phyloP scores from a whole-genome alignment of 2,888 invertebrate species.

The Macropis europaea region DNA sequence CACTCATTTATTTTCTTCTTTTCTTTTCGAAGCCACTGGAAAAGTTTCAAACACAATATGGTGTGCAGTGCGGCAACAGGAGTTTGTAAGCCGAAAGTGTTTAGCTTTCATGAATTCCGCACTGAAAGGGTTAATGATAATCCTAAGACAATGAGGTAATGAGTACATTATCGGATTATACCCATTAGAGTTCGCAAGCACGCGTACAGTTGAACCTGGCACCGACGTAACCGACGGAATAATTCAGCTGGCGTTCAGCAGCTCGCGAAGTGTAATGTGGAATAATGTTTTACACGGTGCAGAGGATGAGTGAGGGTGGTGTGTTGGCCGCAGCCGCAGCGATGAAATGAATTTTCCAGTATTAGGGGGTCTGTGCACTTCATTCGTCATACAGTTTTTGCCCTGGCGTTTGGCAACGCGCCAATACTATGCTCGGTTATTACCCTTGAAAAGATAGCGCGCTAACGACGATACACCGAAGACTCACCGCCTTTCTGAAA shows the following conservation, averaged over 20 bases:
- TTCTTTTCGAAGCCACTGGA: no score
- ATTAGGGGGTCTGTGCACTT: constrained; percentile 46
- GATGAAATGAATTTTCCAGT: constrained; percentile 57
- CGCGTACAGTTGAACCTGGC: not conserved
- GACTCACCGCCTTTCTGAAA: no score
- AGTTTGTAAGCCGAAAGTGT: no score
- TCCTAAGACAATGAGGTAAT: no score
- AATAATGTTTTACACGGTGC: constrained; percentile 59
- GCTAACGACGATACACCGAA: constrained; percentile 21
- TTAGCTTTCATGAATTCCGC: no score
- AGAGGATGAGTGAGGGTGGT: constrained; percentile 7
- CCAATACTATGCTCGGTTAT: constrained; percentile 49
- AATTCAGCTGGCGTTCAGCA: constrained; percentile 45
- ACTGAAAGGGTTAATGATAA: no score
- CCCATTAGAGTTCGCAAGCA: not conserved
- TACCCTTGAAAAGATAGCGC: constrained; percentile 17
- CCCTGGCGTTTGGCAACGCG: constrained; percentile 28
- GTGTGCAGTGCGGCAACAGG: no score
- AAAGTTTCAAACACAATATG: no score
- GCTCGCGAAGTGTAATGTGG: constrained; percentile 52
- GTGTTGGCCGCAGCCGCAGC: constrained; percentile 23
- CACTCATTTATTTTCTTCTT: no score
- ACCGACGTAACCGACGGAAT: constrained; percentile 43
- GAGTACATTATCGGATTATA: no score
- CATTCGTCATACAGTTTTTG: constrained; percentile 54